phyloP scores from a whole-genome alignment of 2,888 invertebrate species.

The Nomada flava region DNA sequence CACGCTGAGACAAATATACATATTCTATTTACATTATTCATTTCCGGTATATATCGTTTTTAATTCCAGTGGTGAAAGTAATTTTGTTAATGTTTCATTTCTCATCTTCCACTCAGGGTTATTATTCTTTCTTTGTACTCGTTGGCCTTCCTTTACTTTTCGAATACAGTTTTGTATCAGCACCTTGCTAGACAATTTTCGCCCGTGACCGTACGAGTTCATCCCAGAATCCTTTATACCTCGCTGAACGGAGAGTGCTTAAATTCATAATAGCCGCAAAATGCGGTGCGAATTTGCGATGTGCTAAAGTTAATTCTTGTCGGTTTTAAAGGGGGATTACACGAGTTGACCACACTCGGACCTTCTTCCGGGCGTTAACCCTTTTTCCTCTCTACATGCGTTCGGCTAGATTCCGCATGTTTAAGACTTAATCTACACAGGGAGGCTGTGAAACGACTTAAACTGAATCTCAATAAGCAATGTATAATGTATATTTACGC shows the following conservation, averaged over 20 bases:
- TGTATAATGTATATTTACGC: slow-evolving; percentile 2
- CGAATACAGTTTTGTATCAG: slow-evolving; percentile 2
- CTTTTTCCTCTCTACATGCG: slow-evolving; percentile 42
- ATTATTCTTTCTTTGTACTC: not conserved
- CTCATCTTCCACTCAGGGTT: not conserved
- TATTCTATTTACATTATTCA: too few species aligned
- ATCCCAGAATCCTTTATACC: slow-evolving; percentile 64
- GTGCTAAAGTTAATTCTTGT: slow-evolving; percentile 78
- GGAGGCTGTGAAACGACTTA: slow-evolving; percentile 37
- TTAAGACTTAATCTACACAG: slow-evolving; percentile 52
- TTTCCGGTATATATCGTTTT: too few species aligned
- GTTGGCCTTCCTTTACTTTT: not conserved
- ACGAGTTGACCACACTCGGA: slow-evolving; percentile 65
- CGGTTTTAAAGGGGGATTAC: slow-evolving; percentile 79
- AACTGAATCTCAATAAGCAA: slow-evolving; percentile 43
- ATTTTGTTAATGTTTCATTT: not conserved
- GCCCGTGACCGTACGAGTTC: slow-evolving; percentile 47
- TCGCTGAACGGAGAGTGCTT: slow-evolving; percentile 68
- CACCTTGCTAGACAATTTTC: slow-evolving; percentile 13
- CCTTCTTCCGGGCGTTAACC: slow-evolving; percentile 67
- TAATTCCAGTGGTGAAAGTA: too few species aligned
- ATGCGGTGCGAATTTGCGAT: slow-evolving; percentile 80
- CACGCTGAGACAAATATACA: too few species aligned
- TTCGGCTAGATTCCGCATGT: slow-evolving; percentile 31
- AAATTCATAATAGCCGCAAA: slow-evolving; percentile 80